phyloP scores from a whole-genome alignment of 1,140 invertebrate genomes.

The Drosophila punjabiensis region DNA sequence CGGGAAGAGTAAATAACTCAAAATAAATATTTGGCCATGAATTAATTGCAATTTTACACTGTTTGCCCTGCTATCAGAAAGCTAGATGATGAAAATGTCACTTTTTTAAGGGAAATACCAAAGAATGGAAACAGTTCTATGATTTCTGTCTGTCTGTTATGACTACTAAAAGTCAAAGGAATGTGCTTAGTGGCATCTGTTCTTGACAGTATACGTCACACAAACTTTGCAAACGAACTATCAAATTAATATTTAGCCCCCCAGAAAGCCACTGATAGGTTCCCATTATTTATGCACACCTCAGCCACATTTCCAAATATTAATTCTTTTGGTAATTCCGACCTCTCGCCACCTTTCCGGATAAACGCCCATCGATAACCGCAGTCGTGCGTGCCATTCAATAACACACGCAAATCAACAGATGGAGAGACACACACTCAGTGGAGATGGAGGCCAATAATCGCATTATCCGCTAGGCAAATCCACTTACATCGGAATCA shows the following conservation, averaged over 20 bases:
- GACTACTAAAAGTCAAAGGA: too few species aligned
- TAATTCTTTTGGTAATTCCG: constrained; percentile 11
- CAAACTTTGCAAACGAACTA: not conserved
- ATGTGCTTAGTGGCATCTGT: not conserved
- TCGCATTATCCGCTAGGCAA: constrained; percentile 65
- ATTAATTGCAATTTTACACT: constrained; percentile 52
- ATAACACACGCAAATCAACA: constrained; percentile 32
- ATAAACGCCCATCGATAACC: constrained; percentile 37
- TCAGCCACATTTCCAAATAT: not conserved
- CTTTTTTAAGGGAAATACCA: not conserved
- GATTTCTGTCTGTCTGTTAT: not conserved
- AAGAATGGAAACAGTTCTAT: too few species aligned
- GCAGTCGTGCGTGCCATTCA: constrained; percentile 38
- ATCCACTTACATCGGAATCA: constrained; percentile 73
- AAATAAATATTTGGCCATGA: constrained; percentile 50
- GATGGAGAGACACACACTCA: constrained; percentile 18
- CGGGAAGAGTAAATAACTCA: constrained; percentile 35
- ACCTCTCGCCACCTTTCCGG: constrained; percentile 5
- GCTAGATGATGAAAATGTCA: constrained; percentile 38
- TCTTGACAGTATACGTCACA: not conserved
- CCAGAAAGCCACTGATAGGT: not conserved
- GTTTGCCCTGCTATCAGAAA: constrained; percentile 38
- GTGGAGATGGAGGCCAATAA: constrained; percentile 60
- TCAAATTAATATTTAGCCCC: not conserved
- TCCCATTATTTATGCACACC: not conserved